Base-by-base conservation (phyloP, 2,888 invertebrate genomes). In the Thysanoteuthis rhombus region DNA sequence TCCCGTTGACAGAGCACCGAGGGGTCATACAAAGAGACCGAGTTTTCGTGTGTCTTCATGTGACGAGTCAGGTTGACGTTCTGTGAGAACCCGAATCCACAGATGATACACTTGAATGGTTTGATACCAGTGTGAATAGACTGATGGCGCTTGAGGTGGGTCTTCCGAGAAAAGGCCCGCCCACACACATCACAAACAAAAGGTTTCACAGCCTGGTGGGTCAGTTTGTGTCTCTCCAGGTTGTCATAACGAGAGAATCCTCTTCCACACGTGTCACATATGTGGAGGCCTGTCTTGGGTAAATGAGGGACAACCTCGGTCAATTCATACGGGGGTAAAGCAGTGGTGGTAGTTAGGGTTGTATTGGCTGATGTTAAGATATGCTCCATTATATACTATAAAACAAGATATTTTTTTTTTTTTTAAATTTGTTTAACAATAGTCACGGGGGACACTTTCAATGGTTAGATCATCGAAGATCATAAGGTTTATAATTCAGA, bases 201-300 rank as follows among this genome's bases (percentile, higher is more conserved):
- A 32, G 93, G 92, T 45, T 92, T 92, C 16, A 92, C 92, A 42
- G 92, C 92, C 40, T 92, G 92, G n/a, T 92, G 92, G n/a, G 92
- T 92, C 8, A 92, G 42, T n/a, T 92, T 92, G 32, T 92, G 92
- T n/a, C 92, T 38, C 19, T 92, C 92, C 45, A 92, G 22, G 32
- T 92, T 92, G 45, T 92, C 92, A 10, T 42, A 92, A 22, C 92
- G 92, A 2, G 42, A 45, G n/a, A 92, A 92, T n/a, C 38, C 92
- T 92, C 45, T 92, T 16, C 92, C 92, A 0, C 92, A 92, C 4
- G 45, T 92, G n/a, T 92, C 45, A 19, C 92, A 92, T 16, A 45
- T 40, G 6, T 40, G 40, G 12, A n/a, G 45, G 45, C 92, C 45
- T 8, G 40, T 45, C 39, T 40, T 92, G 3, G 40, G 40, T n/a